These are phyloP conservation scores for Hycleus cichorii DNA, from an alignment of 1,140 invertebrate genomes.

Conservation along the genomic window DNA sequence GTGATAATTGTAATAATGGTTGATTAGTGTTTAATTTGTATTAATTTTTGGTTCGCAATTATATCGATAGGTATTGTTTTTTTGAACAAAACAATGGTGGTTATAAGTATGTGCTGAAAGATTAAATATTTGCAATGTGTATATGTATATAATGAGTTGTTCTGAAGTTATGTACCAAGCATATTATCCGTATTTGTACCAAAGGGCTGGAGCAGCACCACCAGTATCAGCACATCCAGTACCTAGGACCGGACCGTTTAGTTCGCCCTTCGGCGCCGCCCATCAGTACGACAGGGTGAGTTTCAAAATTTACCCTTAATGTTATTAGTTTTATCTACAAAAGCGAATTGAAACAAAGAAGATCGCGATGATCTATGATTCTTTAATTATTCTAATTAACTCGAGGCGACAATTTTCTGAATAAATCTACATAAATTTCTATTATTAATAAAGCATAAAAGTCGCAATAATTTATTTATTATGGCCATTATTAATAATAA, in stretches of 20 bases:
- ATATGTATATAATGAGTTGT: constrained; percentile 46
- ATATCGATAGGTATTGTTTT: no score
- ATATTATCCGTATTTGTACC: constrained; percentile 51
- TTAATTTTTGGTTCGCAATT: background rate
- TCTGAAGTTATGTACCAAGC: constrained; percentile 53
- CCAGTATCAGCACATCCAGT: constrained; percentile 40
- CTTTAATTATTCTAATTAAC: no score
- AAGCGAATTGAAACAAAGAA: no score
- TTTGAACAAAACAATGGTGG: background rate
- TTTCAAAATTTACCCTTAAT: no score
- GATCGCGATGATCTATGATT: no score
- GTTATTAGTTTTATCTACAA: no score
- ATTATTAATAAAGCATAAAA: no score
- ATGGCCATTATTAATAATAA: no score
- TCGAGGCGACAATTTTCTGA: no score
- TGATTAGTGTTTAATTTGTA: background rate
- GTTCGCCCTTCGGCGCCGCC: constrained; percentile 39
- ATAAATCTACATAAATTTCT: no score
- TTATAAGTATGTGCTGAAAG: background rate
- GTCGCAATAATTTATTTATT: no score
- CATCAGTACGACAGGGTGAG: constrained; percentile 49
- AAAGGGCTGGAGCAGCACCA: constrained; percentile 43
- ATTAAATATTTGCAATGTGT: constrained; percentile 26
- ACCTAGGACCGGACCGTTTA: constrained; percentile 39
- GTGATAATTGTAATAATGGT: constrained; percentile 5